phyloP scores from a whole-genome alignment of 2,797 vertebrate genomes.

The Chelonia mydas region DNA sequence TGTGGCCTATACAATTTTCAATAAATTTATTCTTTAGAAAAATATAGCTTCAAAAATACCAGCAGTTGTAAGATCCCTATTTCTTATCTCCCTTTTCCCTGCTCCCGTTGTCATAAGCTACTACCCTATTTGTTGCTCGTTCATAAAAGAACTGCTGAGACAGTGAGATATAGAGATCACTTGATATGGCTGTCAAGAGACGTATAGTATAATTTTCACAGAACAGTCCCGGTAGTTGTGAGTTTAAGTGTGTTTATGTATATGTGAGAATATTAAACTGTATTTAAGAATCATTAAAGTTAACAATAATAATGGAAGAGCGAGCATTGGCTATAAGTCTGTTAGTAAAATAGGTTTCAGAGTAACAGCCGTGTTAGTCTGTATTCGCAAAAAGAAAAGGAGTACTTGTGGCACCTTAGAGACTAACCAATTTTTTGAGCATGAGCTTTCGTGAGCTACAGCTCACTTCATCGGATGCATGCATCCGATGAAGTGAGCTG shows the following conservation, averaged over 20 bases:
- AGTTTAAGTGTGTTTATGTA: neutral
- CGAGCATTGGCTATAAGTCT: neutral
- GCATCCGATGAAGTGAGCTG: too few relatives aligned
- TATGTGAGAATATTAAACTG: neutral
- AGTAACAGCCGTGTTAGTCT: too few relatives aligned
- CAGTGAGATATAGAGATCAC: neutral
- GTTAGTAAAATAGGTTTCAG: neutral
- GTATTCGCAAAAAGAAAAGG: too few relatives aligned
- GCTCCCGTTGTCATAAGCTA: neutral
- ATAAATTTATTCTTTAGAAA: neutral
- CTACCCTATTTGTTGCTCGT: fast-evolving
- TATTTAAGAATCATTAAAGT: neutral
- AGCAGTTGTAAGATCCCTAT: fast-evolving
- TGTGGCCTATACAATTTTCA: neutral
- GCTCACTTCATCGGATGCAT: too few relatives aligned
- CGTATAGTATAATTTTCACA: neutral
- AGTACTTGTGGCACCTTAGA: too few relatives aligned
- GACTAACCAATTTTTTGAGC: too few relatives aligned
- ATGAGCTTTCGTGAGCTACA: too few relatives aligned
- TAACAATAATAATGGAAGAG: neutral
- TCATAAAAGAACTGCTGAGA: neutral
- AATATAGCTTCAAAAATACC: neutral
- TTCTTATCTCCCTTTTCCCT: neutral
- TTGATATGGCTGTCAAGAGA: neutral
- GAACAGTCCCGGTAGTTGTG: neutral